A percentile compares a stretch with the other conserved stretches of the same genome.
Evolutionary conservation across 2,888 invertebrate species (phyloP).

Genomic region (Meta bourneti): DNA sequence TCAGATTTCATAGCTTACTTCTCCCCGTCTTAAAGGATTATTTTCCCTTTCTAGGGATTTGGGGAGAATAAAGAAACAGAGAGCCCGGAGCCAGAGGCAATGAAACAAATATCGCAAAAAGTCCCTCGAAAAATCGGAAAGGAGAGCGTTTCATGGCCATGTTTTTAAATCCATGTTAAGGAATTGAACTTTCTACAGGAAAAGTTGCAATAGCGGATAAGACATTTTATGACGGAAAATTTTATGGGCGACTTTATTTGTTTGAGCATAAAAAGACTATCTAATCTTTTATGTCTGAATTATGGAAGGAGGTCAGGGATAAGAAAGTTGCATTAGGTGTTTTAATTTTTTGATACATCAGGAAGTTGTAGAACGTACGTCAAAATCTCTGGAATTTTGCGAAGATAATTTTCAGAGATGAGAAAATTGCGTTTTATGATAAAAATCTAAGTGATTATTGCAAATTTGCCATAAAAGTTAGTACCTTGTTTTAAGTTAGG

Average conservation of each 20-base stretch:
- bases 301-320: background rate
- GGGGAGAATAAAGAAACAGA: background rate
- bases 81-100: background rate
- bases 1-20: background rate
- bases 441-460: too few relatives aligned
- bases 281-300: background rate
- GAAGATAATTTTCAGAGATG: too few relatives aligned
- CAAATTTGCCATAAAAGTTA: too few relatives aligned
- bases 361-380: background rate
- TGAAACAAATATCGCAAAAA: background rate
- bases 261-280: background rate
- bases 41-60: background rate
- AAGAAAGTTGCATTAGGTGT: background rate
- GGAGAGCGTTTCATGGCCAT: background rate
- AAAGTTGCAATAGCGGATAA: background rate
- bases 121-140: background rate
- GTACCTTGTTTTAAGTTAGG: too few relatives aligned
- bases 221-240: background rate
- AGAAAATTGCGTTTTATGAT: too few relatives aligned
- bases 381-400: too few relatives aligned
- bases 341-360: background rate
- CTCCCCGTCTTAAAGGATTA: background rate
- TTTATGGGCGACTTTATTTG: background rate
- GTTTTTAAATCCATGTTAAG: constrained; percentile 1
- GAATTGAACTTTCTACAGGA: background rate